phyloP scores from a whole-genome alignment of 2,113 vertebrate genomes.

The Amblyopsis rosae region DNA sequence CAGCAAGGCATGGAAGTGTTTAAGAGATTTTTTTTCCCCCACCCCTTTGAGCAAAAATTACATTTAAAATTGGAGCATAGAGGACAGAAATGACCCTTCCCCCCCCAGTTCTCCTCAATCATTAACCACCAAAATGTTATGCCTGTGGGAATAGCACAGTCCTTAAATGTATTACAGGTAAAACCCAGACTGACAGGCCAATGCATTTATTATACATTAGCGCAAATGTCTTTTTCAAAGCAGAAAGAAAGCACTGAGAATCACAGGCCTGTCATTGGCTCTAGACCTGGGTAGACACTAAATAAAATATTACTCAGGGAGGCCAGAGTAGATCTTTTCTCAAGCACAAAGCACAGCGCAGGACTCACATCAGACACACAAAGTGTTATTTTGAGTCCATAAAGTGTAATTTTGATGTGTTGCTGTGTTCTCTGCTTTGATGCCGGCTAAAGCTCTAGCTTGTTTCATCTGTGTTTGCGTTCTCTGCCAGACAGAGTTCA shows the following conservation, averaged over 20 bases:
- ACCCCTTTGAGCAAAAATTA: background rate
- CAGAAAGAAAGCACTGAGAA: constrained; percentile 16
- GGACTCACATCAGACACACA: constrained; percentile 24
- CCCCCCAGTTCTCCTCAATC: constrained; percentile 46
- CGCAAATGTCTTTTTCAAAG: constrained; percentile 55
- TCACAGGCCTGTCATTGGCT: constrained; percentile 28
- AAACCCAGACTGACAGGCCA: constrained; percentile 48
- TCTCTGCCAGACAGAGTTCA: background rate
- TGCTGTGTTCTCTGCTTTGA: constrained; percentile 12
- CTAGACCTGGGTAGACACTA: constrained; percentile 11
- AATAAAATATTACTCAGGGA: constrained; percentile 39
- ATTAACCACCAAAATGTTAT: constrained; percentile 57
- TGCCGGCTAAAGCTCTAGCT: background rate
- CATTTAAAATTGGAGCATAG: background rate
- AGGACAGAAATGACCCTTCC: constrained; percentile 10
- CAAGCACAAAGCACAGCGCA: constrained; percentile 5
- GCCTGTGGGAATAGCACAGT: constrained; percentile 55
- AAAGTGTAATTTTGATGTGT: constrained; percentile 13
- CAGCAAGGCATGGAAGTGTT: no score
- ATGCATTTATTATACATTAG: constrained; percentile 68
- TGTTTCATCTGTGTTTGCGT: background rate
- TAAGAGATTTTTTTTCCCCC: background rate
- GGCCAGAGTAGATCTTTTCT: constrained; percentile 18
- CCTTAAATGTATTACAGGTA: constrained; percentile 59
- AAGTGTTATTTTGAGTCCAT: constrained; percentile 23